Percentiles rank a stretch among this genome's conserved stretches.
These are phyloP conservation scores for Thamnophis sirtalis DNA, from an alignment of 2,113 vertebrate species.

Conservation along the genomic window DNA sequence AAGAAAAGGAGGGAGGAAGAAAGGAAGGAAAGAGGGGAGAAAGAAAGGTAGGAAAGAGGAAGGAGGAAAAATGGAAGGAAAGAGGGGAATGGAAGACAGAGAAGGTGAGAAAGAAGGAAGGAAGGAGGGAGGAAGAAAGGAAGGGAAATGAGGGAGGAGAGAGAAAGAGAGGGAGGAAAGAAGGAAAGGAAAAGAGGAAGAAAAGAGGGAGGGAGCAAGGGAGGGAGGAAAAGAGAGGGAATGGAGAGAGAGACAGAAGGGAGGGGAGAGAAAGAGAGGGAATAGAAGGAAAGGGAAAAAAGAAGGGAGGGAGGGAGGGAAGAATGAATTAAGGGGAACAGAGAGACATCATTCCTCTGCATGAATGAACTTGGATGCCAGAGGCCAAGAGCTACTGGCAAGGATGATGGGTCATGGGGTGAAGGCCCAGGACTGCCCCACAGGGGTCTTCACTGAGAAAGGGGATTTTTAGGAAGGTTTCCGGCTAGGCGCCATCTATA, in stretches of 20 bases:
- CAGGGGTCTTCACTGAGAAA: background rate
- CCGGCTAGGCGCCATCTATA: background rate
- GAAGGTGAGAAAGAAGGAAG: rapidly evolving
- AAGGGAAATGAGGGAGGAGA: no score
- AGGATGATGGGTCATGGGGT: background rate
- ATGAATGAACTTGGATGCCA: background rate
- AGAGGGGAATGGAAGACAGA: no score
- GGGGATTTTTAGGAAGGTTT: background rate
- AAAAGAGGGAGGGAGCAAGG: no score
- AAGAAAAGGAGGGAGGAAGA: background rate
- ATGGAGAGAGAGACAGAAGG: no score
- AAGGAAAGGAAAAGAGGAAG: no score
- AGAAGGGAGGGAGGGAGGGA: no score
- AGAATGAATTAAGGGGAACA: no score
- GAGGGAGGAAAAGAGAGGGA: no score
- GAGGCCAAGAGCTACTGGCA: background rate
- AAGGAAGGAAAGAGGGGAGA: rapidly evolving
- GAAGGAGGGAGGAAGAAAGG: rapidly evolving
- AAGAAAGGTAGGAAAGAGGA: rapidly evolving
- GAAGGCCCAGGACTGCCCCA: background rate
- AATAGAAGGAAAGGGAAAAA: no score
- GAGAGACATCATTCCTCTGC: background rate
- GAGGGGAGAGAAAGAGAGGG: no score
- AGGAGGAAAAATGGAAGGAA: rapidly evolving
- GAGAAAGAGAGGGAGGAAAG: no score